These are phyloP conservation scores for Sycophila sp. DNA, from an alignment of 1,140 invertebrate genomes.

Conservation along the genomic window DNA sequence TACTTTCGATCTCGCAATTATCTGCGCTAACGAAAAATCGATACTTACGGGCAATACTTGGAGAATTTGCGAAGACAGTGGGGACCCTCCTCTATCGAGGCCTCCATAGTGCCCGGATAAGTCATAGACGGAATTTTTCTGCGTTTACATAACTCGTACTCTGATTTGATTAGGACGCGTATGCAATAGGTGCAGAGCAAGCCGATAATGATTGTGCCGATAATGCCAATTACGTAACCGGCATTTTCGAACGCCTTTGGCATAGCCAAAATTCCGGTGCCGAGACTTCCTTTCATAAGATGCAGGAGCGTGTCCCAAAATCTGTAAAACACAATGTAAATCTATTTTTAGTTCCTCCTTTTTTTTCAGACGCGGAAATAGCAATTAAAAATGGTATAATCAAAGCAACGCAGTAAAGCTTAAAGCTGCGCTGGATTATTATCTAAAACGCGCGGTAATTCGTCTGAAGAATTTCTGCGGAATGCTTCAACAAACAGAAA, in stretches of 20 bases:
- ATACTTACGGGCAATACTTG: conserved; percentile 71
- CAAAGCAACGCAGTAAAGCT: too few relatives aligned
- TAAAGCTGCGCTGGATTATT: too few relatives aligned
- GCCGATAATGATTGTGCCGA: conserved; percentile 77
- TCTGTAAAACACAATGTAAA: conserved; percentile 9
- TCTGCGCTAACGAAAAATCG: too few relatives aligned
- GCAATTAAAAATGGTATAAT: too few relatives aligned
- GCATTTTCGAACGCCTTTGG: conserved; percentile 82
- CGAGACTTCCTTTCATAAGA: conserved; percentile 84
- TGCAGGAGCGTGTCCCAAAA: conserved; percentile 78
- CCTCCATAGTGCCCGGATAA: conserved; percentile 77
- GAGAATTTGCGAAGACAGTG: conserved; percentile 69
- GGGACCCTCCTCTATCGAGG: conserved; percentile 77
- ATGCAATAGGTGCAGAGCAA: conserved; percentile 83
- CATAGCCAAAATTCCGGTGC: conserved; percentile 90
- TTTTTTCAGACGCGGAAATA: too few relatives aligned
- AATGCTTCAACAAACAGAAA: too few relatives aligned
- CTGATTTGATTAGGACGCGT: conserved; percentile 75
- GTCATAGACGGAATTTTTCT: conserved; percentile 74
- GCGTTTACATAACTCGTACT: conserved; percentile 77
- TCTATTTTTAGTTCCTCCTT: too few relatives aligned
- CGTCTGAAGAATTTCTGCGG: too few relatives aligned
- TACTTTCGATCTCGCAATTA: background rate
- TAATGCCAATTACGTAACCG: conserved; percentile 75
- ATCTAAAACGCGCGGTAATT: too few relatives aligned